Evolutionary conservation across 2,113 vertebrate genomes (phyloP), one percentile per base, ranked within the genome.

Genomic region (Bos indicus): DNA sequence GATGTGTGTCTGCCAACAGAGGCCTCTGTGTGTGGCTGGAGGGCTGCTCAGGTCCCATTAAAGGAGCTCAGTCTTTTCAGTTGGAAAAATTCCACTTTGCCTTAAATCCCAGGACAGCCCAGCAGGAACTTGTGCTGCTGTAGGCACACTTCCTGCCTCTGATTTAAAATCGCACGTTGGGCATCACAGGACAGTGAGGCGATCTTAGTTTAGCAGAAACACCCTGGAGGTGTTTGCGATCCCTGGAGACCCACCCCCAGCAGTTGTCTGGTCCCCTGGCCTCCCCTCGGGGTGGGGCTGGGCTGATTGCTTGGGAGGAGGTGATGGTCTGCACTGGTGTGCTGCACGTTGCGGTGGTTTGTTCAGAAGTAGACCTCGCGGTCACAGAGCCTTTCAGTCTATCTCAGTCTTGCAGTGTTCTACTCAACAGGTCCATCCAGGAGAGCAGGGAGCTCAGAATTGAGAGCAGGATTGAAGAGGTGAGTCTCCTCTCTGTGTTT

Each of bases 401-500:
- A 88, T 95, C 74, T 98, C 93, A 98, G 93, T 97, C 97, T 94
- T 94, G 5, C 96, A 90, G 85, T 48, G 97, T 98, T 98, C 71
- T 98, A 17, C 48, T 97, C 94, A 98, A 98, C 98, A 99, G 99
- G 97, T 99, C 99, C 98, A 98, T 99, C 98, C 99, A 99, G 98
- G 99, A 99, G 98, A 99, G 99, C 0, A 99, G 99, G 33, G 99
- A 99, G 95, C 98, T 99, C 94, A 99, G 99, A 98, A 98, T 99
- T 92, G 99, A 99, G 94, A 99, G 99, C 98, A 99, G 98, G 98
- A 99, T 99, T 98, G 99, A 99, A 97, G 99, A 99, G 99, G 99
- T 99, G 97, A 97, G 99, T 99, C 91, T 92, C 16, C 43, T 51
- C 43, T 52, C 36, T 33, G 46, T 40, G 62, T 88, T 93, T 77